A percentile compares a stretch with the other conserved stretches of the same genome.
Conservation (phyloP, 1,140 invertebrate genomes). For the Zophobas atratus region DNA sequence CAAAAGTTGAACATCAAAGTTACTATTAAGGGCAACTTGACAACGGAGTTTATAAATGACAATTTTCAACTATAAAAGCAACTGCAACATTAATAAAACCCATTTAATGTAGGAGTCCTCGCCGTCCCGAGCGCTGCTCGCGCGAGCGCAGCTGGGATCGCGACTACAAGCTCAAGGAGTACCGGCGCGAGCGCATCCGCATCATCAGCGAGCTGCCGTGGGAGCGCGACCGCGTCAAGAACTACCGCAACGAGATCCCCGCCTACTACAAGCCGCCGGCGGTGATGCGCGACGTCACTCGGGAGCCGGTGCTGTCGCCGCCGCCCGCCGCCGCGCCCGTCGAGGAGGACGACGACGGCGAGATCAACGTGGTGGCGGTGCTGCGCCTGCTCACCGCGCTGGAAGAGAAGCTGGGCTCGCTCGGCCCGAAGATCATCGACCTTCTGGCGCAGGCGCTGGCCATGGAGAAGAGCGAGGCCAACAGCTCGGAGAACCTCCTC, state of each 20-base stretch:
- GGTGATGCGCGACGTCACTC: conserved; percentile 57
- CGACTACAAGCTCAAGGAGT: conserved; percentile 63
- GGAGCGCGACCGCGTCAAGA: conserved; percentile 17
- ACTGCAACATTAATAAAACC: too few species aligned
- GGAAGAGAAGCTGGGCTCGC: conserved; percentile 84
- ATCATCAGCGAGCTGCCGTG: conserved; percentile 34
- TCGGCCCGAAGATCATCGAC: conserved; percentile 84
- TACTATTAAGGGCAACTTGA: too few species aligned
- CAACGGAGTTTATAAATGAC: too few species aligned
- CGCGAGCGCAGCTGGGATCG: conserved; percentile 48
- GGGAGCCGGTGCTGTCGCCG: conserved; percentile 56
- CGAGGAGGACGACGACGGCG: conserved; percentile 65
- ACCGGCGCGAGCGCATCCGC: conserved; percentile 24
- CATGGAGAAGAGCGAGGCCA: conserved; percentile 82
- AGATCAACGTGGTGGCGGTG: conserved; percentile 78
- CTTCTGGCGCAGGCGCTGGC: conserved; percentile 81
- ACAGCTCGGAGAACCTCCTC: conserved; percentile 82
- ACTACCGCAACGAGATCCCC: conserved; percentile 2
- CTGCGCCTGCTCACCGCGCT: conserved; percentile 83
- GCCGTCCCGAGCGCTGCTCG: neutral
- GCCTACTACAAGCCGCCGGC: conserved; percentile 54
- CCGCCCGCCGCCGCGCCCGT: conserved; percentile 56
- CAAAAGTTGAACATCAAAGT: too few species aligned
- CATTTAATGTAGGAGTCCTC: neutral
- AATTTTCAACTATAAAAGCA: too few species aligned